Percentiles rank a stretch among this genome's conserved stretches.
phyloP scores from a whole-genome alignment of 2,113 vertebrate genomes.

The Promerops cafer region DNA sequence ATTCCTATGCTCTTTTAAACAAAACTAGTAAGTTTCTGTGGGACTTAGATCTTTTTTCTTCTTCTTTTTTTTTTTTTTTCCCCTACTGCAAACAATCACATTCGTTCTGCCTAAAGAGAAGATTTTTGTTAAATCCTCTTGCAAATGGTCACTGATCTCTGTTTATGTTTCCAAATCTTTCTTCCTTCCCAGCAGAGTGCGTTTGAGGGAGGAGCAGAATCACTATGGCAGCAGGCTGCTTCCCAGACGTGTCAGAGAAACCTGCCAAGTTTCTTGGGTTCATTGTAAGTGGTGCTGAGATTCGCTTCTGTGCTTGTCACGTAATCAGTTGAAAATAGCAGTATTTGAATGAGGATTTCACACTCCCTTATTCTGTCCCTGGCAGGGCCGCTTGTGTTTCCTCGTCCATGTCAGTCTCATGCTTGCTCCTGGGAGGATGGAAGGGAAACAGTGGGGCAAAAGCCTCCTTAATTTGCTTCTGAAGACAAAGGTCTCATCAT shows the following conservation, averaged over 20 bases:
- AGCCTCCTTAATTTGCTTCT: not conserved
- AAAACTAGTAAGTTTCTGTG: not conserved
- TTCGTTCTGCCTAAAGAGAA: not conserved
- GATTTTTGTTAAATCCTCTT: not conserved
- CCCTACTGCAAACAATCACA: fast-evolving
- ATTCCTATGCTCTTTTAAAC: not conserved
- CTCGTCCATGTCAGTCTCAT: not conserved
- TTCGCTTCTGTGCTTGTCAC: not conserved
- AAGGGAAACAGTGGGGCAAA: not conserved
- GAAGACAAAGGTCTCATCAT: slow-evolving; percentile 5
- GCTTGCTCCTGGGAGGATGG: not conserved
- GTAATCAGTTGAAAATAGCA: not conserved
- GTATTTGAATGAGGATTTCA: not conserved
- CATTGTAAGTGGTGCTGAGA: not conserved
- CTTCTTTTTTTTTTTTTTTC: not conserved
- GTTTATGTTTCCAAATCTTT: slow-evolving; percentile 9
- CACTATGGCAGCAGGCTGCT: slow-evolving; percentile 22
- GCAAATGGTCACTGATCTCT: not conserved
- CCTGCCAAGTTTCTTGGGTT: slow-evolving; percentile 1
- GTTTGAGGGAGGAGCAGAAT: slow-evolving; percentile 4
- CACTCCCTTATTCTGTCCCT: not conserved
- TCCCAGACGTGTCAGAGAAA: not conserved
- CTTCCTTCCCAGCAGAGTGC: not conserved
- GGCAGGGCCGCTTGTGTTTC: not conserved
- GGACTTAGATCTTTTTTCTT: not conserved